A percentile compares a stretch with the other conserved stretches of the same genome.
These are phyloP conservation scores for Ciconia boyciana DNA, from an alignment of 2,113 vertebrate species.

Conservation along the genomic window DNA sequence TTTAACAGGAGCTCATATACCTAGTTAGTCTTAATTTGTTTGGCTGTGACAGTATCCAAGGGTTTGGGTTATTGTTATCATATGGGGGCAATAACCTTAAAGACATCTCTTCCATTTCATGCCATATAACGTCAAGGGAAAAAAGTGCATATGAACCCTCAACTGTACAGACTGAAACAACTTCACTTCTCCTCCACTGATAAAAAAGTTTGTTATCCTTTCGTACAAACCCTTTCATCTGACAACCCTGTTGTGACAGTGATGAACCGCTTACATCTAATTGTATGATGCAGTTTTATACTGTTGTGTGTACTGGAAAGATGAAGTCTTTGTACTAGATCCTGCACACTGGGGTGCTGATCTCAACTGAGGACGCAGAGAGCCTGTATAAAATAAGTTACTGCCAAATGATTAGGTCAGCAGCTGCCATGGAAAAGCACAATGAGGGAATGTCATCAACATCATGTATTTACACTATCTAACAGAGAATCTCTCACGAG, in stretches of 20 bases:
- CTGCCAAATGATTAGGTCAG: neutral
- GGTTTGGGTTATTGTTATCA: neutral
- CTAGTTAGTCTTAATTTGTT: neutral
- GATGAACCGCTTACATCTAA: neutral
- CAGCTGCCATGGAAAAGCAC: neutral
- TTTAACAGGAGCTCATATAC: neutral
- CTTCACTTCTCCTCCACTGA: neutral
- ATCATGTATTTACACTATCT: neutral
- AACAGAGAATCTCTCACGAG: neutral
- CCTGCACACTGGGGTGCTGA: neutral
- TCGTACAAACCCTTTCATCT: neutral
- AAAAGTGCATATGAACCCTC: neutral
- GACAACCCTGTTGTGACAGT: neutral
- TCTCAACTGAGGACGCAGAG: neutral
- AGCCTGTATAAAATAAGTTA: neutral
- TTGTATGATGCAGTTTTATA: neutral
- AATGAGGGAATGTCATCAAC: neutral
- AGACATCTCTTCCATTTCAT: neutral
- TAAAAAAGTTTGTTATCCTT: neutral
- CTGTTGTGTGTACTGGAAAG: neutral
- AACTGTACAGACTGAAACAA: neutral
- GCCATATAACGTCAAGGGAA: neutral
- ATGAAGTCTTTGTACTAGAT: neutral
- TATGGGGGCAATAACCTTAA: neutral
- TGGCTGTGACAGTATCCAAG: neutral